Evolutionary conservation across 2,113 vertebrate species (phyloP).

Genomic region (Nycticebus coucang): DNA sequence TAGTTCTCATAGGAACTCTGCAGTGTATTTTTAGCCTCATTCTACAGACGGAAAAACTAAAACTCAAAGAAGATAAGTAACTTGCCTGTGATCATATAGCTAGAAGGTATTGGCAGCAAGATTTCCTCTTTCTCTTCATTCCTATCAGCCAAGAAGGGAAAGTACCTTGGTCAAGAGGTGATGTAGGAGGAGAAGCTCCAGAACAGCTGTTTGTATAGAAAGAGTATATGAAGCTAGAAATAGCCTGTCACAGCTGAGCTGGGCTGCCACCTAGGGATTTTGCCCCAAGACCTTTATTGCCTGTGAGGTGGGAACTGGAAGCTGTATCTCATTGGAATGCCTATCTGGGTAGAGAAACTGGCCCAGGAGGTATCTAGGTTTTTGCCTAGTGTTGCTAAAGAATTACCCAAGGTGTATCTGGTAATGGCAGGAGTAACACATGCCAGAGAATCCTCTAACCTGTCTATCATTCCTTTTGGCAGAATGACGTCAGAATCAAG

Average conservation of each 20-base stretch:
- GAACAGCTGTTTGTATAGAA: slow-evolving; percentile 16
- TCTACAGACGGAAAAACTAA: slow-evolving; percentile 27
- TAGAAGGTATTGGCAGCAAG: slow-evolving; percentile 12
- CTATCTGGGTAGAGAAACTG: neutral
- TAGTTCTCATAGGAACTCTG: slow-evolving; percentile 31
- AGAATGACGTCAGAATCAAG: slow-evolving; percentile 97
- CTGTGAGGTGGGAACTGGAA: slow-evolving; percentile 8
- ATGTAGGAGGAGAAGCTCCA: neutral
- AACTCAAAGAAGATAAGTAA: slow-evolving; percentile 31
- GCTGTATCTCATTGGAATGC: neutral
- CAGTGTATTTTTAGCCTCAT: neutral
- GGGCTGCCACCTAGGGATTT: neutral
- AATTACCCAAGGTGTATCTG: neutral
- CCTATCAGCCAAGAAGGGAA: slow-evolving; percentile 2
- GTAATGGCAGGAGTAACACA: neutral
- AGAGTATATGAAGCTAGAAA: neutral
- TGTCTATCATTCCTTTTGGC: slow-evolving; percentile 74
- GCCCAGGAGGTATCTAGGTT: neutral
- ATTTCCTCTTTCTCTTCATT: slow-evolving; percentile 32
- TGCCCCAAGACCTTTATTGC: slow-evolving; percentile 5
- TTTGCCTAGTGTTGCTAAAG: slow-evolving; percentile 32
- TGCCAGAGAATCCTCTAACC: slow-evolving; percentile 67
- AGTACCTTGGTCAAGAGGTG: neutral
- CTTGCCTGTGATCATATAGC: neutral
- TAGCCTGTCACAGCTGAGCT: neutral